These are phyloP conservation scores for Merops nubicus DNA, from an alignment of 2,113 vertebrate species.

Conservation along the genomic window DNA sequence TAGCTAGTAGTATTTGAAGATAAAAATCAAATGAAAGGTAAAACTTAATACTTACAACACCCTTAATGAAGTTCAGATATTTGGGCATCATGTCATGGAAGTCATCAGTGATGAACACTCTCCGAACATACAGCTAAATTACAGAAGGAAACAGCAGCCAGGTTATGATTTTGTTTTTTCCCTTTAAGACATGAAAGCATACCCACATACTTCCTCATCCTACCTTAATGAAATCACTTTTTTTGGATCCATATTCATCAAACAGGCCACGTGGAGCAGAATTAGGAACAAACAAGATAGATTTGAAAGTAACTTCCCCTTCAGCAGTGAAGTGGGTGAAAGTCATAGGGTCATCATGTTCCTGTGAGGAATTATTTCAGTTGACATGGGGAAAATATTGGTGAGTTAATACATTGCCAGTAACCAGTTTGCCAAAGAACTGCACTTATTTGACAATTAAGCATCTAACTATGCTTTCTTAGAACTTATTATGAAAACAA, in stretches of 20 bases:
- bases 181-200: background rate
- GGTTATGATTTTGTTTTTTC: background rate
- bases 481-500: background rate
- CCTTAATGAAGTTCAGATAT: constrained; percentile 96
- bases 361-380: constrained; percentile 72
- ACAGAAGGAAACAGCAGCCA: background rate
- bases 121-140: constrained; percentile 91
- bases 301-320: constrained; percentile 98
- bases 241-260: constrained; percentile 97
- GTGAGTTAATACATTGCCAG: background rate
- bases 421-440: background rate
- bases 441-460: background rate
- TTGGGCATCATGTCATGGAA: constrained; percentile 99
- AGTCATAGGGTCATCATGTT: constrained; percentile 89
- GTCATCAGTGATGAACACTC: constrained; percentile 98
- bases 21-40: background rate
- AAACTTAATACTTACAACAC: constrained; percentile 87
- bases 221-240: constrained; percentile 98
- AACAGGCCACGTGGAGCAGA: constrained; percentile 94
- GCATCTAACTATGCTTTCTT: background rate
- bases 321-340: constrained; percentile 98
- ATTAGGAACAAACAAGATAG: constrained; percentile 94
- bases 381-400: background rate
- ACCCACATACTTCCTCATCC: background rate
- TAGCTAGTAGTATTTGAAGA: background rate